phyloP scores from a whole-genome alignment of 2,888 invertebrate genomes.

The Gibbula magus region DNA sequence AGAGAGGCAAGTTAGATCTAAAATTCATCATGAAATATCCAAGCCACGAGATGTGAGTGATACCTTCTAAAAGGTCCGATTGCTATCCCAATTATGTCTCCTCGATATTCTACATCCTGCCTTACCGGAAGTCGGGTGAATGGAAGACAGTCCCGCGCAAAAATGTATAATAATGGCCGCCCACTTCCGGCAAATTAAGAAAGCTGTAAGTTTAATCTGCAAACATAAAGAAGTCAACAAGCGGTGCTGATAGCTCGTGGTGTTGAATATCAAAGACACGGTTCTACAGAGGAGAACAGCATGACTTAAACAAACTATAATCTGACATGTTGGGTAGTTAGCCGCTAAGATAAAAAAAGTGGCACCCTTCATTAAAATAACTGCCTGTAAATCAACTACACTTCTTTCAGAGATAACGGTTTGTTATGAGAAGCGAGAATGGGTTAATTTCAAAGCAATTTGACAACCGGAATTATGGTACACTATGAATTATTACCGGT shows the following conservation, averaged over 20 bases:
- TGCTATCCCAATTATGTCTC: neutral
- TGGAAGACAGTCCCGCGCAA: neutral
- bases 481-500: too few relatives aligned
- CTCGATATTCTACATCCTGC: neutral
- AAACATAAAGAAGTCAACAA: constrained; percentile 12
- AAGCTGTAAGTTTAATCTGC: constrained; percentile 11
- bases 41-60: neutral
- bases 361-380: too few relatives aligned
- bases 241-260: neutral
- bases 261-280: neutral
- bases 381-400: too few relatives aligned
- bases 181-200: constrained; percentile 27
- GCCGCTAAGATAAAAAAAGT: neutral
- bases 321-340: neutral
- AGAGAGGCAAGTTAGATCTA: neutral
- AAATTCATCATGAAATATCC: neutral
- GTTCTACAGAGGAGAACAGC: neutral
- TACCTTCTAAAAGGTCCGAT: neutral
- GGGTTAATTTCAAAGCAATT: too few relatives aligned
- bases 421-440: too few relatives aligned
- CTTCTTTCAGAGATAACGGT: too few relatives aligned
- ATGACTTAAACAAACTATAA: neutral
- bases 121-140: constrained; percentile 3
- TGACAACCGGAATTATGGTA: too few relatives aligned
- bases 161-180: constrained; percentile 11